Conservation (phyloP, 1,140 invertebrate species). For the Orius insidiosus region DNA sequence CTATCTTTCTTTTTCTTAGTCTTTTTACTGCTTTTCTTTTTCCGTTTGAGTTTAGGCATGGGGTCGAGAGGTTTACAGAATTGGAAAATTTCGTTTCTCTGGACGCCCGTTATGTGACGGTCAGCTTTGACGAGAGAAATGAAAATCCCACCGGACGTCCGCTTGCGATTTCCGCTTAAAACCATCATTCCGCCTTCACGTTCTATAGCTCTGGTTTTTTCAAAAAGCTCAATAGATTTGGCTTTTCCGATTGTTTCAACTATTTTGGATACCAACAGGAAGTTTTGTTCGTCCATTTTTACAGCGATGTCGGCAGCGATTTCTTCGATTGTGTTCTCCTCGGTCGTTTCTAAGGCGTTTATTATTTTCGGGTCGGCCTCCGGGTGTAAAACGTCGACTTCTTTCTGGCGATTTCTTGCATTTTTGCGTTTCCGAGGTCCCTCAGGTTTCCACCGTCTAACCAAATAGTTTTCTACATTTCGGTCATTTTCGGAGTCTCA, state of each 20-base stretch:
- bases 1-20: background rate
- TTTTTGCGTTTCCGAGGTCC: background rate
- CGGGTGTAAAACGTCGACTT: background rate
- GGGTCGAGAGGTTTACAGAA: background rate
- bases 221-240: constrained; percentile 24
- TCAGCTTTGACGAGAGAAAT: constrained; percentile 22
- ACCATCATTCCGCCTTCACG: constrained; percentile 28
- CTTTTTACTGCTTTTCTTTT: background rate
- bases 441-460: background rate
- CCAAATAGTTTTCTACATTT: constrained; percentile 12
- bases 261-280: constrained; percentile 20
- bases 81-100: constrained; percentile 12
- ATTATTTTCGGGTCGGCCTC: constrained; percentile 3
- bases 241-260: constrained; percentile 25
- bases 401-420: background rate
- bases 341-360: constrained; percentile 4
- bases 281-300: constrained; percentile 12
- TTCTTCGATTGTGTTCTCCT: constrained; percentile 8
- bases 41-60: background rate
- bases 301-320: constrained; percentile 9
- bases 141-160: constrained; percentile 31
- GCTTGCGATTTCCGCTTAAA: constrained; percentile 25
- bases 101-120: background rate
- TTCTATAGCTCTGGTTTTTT: constrained; percentile 26
- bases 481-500: constrained; percentile 9